These are phyloP conservation scores for Drosophila equinoxialis DNA, from an alignment of 1,140 invertebrate genomes.

Conservation along the genomic window DNA sequence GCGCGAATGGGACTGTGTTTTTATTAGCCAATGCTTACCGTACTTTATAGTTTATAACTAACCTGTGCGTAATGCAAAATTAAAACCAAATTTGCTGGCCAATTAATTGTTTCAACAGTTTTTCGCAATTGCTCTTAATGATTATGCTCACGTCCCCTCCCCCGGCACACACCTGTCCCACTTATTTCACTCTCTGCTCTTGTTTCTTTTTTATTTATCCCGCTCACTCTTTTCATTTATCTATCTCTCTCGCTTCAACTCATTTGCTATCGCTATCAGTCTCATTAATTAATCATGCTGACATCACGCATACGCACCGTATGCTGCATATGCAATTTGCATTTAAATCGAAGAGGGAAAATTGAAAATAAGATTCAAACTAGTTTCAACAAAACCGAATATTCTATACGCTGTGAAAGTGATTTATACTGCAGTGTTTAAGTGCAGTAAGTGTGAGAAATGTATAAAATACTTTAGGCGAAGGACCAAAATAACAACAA, in stretches of 20 bases:
- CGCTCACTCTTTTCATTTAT: background rate
- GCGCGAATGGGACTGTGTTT: too few relatives aligned
- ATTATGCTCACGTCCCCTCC: conserved; percentile 13
- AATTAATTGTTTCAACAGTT: conserved; percentile 56
- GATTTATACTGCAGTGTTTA: background rate
- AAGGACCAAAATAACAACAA: background rate
- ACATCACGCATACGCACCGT: conserved; percentile 68
- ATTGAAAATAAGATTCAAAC: conserved; percentile 3
- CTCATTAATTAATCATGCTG: conserved; percentile 73
- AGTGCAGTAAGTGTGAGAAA: background rate
- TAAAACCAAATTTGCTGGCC: conserved; percentile 53
- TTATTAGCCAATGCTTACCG: background rate
- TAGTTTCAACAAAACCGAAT: background rate
- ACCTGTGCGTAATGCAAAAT: conserved; percentile 63
- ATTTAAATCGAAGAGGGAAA: conserved; percentile 35
- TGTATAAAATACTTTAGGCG: background rate
- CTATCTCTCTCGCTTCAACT: conserved; percentile 24
- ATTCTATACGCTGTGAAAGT: background rate
- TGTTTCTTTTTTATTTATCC: too few relatives aligned
- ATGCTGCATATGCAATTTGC: conserved; percentile 57
- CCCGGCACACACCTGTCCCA: background rate
- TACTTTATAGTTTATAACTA: conserved; percentile 38
- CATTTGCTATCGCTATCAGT: background rate
- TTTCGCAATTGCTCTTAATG: conserved; percentile 55
- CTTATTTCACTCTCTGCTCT: background rate